These are phyloP conservation scores for Dynastes tityus DNA, from an alignment of 2,888 invertebrate species.

Conservation along the genomic window DNA sequence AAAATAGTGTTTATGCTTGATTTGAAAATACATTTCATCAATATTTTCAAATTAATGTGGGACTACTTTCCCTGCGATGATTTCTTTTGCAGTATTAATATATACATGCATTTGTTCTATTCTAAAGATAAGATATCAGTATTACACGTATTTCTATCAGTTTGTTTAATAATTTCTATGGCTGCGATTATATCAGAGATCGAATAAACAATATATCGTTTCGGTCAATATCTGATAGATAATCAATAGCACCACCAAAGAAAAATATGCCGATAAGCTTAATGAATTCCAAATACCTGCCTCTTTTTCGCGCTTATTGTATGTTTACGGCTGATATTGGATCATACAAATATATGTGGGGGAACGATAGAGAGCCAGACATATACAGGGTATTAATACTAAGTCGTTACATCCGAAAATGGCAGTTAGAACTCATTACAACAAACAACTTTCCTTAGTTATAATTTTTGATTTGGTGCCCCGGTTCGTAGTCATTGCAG, in stretches of 20 bases:
- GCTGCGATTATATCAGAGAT: neutral
- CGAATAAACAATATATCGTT: conserved; percentile 3
- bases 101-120: too few relatives aligned
- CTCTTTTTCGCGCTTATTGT: neutral
- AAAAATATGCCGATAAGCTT: neutral
- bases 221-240: conserved; percentile 31
- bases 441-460: too few relatives aligned
- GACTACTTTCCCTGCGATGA: too few relatives aligned
- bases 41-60: too few relatives aligned
- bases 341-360: neutral
- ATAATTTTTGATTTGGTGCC: too few relatives aligned
- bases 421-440: too few relatives aligned
- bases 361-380: neutral
- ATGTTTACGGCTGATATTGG: neutral
- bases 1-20: too few relatives aligned
- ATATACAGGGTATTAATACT: neutral
- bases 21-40: too few relatives aligned
- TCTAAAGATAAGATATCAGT: too few relatives aligned
- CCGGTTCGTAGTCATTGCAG: too few relatives aligned
- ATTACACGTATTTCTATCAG: neutral
- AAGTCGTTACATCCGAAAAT: too few relatives aligned
- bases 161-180: neutral
- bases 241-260: conserved; percentile 8
- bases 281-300: conserved; percentile 6
- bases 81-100: too few relatives aligned